Evolutionary conservation across 2,888 invertebrate genomes (phyloP).

Genomic region (Aporophyla lueneburgensis): DNA sequence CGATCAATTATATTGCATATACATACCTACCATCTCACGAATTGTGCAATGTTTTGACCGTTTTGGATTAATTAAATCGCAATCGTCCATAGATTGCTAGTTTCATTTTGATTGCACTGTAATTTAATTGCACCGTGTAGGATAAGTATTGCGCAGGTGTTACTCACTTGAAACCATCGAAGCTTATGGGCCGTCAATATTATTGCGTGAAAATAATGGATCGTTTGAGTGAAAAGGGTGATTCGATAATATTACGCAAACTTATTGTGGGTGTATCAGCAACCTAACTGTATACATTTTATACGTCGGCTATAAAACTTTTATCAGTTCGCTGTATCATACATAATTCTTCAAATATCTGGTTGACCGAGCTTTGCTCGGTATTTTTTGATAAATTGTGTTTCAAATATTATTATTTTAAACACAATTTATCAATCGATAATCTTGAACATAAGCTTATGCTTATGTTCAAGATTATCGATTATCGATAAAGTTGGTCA

Average conservation of each 20-base stretch:
- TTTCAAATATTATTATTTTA: too few relatives aligned
- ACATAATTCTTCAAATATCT: too few relatives aligned
- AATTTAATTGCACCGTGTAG: neutral
- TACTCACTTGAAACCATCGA: neutral
- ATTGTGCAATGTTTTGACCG: too few relatives aligned
- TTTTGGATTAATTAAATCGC: neutral
- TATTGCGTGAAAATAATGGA: neutral
- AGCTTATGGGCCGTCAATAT: neutral
- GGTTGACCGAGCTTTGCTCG: too few relatives aligned
- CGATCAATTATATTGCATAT: too few relatives aligned
- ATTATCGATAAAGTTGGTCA: too few relatives aligned
- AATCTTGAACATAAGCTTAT: too few relatives aligned
- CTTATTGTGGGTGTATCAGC: neutral
- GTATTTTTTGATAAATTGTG: too few relatives aligned
- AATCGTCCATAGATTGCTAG: neutral
- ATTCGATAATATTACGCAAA: neutral
- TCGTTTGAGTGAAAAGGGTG: neutral
- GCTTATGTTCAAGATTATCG: too few relatives aligned
- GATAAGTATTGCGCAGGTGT: neutral
- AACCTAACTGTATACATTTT: neutral
- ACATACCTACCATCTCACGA: too few relatives aligned
- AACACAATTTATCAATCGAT: too few relatives aligned
- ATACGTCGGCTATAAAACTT: constrained; percentile 22
- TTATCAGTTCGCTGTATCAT: constrained; percentile 1
- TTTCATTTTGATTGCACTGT: neutral